Conservation (phyloP, 2,113 vertebrate genomes). For the Apteryx owenii region DNA sequence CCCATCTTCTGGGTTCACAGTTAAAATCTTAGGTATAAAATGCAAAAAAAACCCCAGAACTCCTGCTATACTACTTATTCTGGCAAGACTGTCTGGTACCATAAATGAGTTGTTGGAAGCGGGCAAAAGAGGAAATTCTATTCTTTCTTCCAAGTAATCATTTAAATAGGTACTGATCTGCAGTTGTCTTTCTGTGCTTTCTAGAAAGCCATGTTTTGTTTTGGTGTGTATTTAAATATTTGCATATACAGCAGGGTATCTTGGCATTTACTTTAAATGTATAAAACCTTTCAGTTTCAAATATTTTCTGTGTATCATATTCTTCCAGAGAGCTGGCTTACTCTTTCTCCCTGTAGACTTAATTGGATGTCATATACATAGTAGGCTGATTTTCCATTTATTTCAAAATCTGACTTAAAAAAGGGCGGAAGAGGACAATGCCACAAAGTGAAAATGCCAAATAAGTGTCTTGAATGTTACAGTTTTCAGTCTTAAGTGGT, state of each 20-base stretch:
- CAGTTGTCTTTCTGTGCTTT: background rate
- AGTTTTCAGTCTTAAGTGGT: background rate
- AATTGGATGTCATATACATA: background rate
- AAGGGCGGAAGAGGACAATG: background rate
- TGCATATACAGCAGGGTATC: background rate
- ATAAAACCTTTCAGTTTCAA: background rate
- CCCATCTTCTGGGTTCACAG: background rate
- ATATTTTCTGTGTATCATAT: background rate
- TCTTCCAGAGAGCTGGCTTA: background rate
- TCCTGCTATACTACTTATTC: background rate
- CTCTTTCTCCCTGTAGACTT: background rate
- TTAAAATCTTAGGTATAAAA: background rate
- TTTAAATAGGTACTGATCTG: background rate
- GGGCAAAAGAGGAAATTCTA: background rate
- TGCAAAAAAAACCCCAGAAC: background rate
- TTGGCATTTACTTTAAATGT: background rate
- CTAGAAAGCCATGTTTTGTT: background rate
- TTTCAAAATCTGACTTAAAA: background rate
- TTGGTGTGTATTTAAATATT: background rate
- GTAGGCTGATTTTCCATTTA: background rate
- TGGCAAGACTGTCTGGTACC: background rate
- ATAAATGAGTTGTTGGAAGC: background rate
- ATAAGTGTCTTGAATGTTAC: background rate
- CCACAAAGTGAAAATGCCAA: background rate
- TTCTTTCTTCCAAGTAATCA: background rate